A percentile compares a stretch with the other conserved stretches of the same genome.
Conservation (phyloP, 64 coral and sea anemone species). For the Orbicella faveolata region DNA sequence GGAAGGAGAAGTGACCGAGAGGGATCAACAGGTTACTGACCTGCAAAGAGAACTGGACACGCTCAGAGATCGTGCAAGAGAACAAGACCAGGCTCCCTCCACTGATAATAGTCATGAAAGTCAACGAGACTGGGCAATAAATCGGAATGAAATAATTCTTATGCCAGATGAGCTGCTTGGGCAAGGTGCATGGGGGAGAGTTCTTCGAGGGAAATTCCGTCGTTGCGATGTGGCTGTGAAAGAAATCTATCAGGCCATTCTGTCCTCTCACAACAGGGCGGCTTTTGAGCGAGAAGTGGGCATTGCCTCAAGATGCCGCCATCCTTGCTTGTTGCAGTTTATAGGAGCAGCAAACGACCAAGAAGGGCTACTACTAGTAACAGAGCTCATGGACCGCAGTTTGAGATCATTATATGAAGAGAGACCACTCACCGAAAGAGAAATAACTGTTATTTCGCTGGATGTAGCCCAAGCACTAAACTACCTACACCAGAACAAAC, state of each 20-base stretch:
- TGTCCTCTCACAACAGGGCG: not conserved
- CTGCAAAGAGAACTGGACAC: not conserved
- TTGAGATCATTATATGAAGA: slow-evolving; percentile 9
- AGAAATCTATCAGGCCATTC: not conserved
- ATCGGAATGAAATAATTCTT: slow-evolving; percentile 18
- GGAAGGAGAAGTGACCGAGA: too few relatives aligned
- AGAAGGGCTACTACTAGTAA: slow-evolving; percentile 27
- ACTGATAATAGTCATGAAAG: not conserved
- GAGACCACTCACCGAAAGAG: not conserved
- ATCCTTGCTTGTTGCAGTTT: not conserved
- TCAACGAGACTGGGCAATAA: slow-evolving; percentile 36
- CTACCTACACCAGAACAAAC: slow-evolving; percentile 15
- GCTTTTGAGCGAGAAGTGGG: not conserved
- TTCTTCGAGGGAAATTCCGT: slow-evolving; percentile 30
- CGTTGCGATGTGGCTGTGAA: slow-evolving; percentile 57
- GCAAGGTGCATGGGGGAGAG: slow-evolving; percentile 45
- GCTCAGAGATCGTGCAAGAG: not conserved
- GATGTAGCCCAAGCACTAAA: slow-evolving; percentile 39
- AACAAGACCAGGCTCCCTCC: not conserved
- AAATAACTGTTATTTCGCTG: not conserved
- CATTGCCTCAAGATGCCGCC: not conserved
- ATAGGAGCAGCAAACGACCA: slow-evolving; percentile 33
- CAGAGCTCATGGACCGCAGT: slow-evolving; percentile 59
- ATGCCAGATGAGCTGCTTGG: not conserved
- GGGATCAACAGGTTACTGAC: not conserved